Conservation (phyloP, 2,888 invertebrate species). For the Saturnia japonica region DNA sequence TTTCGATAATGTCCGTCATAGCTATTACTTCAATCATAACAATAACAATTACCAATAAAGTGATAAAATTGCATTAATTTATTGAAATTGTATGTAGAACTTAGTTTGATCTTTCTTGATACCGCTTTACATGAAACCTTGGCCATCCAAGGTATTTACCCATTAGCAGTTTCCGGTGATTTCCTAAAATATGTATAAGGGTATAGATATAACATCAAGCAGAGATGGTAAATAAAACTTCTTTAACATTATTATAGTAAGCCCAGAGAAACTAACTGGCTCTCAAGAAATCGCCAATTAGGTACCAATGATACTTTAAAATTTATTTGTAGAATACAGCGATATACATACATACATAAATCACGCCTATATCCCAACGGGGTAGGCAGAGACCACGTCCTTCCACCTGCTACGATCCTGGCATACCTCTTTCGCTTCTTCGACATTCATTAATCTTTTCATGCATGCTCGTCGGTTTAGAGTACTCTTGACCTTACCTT, state of each 20-base stretch:
- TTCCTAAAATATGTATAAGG: background rate
- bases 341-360: no score
- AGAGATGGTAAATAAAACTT: background rate
- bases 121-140: conserved; percentile 4
- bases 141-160: background rate
- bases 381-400: no score
- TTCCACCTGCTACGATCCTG: no score
- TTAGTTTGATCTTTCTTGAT: conserved; percentile 7
- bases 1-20: background rate
- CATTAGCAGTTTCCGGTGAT: background rate
- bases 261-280: no score
- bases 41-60: conserved; percentile 5
- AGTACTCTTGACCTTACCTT: no score
- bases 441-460: no score
- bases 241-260: background rate
- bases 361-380: no score
- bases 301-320: no score
- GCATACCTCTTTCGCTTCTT: no score
- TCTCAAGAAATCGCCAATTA: no score
- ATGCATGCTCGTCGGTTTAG: no score
- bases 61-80: conserved; percentile 4
- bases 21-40: background rate
- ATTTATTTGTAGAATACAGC: no score
- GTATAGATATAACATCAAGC: background rate
- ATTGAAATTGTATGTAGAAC: conserved; percentile 1